A percentile compares a stretch with the other conserved stretches of the same genome.
Evolutionary conservation across 1,140 invertebrate species (phyloP).

Genomic region (Mactra quadrangularis): DNA sequence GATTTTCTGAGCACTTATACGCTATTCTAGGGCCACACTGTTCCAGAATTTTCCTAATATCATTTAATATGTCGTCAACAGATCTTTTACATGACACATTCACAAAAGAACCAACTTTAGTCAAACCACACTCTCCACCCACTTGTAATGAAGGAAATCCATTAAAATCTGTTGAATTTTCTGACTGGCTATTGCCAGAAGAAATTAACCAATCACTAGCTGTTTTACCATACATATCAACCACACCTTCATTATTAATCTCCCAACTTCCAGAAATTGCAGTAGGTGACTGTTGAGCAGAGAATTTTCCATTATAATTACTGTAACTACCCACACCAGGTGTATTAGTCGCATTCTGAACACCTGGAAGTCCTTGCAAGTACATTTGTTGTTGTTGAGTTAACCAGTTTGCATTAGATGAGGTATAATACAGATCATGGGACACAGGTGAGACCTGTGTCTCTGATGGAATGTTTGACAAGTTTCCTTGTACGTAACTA

Average conservation of each 20-base stretch:
- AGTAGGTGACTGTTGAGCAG: slow-evolving; percentile 22
- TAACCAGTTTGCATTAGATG: slow-evolving; percentile 51
- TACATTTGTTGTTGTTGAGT: slow-evolving; percentile 25
- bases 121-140: slow-evolving; percentile 10
- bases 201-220: slow-evolving; percentile 46
- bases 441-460: slow-evolving; percentile 10
- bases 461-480: slow-evolving; percentile 68
- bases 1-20: slow-evolving; percentile 83
- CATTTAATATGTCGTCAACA: slow-evolving; percentile 88
- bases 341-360: slow-evolving; percentile 29
- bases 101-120: slow-evolving; percentile 67
- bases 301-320: slow-evolving; percentile 39
- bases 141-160: slow-evolving; percentile 23
- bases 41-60: slow-evolving; percentile 92
- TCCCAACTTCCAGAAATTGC: slow-evolving; percentile 46
- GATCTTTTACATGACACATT: slow-evolving; percentile 70
- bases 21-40: slow-evolving; percentile 88
- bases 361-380: slow-evolving; percentile 39
- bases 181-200: slow-evolving; percentile 34
- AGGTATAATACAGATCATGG: slow-evolving; percentile 17
- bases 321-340: slow-evolving; percentile 16
- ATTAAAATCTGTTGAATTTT: slow-evolving; percentile 12
- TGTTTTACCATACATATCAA: slow-evolving; percentile 42
- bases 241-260: slow-evolving; percentile 43
- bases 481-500: slow-evolving; percentile 67